Base-by-base conservation (phyloP, 2,113 vertebrate genomes). In the Triplophysa rosa region DNA sequence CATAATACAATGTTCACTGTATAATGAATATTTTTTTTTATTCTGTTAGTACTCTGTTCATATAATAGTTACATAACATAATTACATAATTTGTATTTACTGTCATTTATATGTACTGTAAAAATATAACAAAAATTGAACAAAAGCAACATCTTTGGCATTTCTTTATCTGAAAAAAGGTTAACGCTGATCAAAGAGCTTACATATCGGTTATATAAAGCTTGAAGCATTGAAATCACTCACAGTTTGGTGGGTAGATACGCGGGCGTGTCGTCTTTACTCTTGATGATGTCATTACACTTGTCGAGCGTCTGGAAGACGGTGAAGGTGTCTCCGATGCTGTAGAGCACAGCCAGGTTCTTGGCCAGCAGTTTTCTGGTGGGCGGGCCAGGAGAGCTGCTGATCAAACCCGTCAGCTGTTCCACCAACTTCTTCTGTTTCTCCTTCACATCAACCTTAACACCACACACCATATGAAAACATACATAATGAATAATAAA, bases 361-460 rank as follows among this genome's bases (percentile, higher is more conserved):
- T 98, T 99, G 59, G 98, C 96, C 67, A 99, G 90, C 1, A 99
- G 91, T 88, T 99, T 99, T 73, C 97, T 93, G 0, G 97, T 99
- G 4, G 98, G 98, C 16, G 98, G 98, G 67, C 98, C 98, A 1
- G 96, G 97, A 10, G 97, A 95, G 54, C 96, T 98, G 90, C 95
- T 98, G 87, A 99, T 99, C 78, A 99, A 92, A 49, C 96, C 96
- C 0, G 96, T 98, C 63, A 99, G 89, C 86, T 99, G 98, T 73
- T 99, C 97, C 68, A 99, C 97, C 88, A 99, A 92, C 87, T 98
- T 98, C 88, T 98, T 99, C 92, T 99, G 98, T 87, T 98, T 98
- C 88, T 99, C 97, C 86, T 98, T 99, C 83, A 98, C 96, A 87
- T 99, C 97, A 45, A 96, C 94, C 98, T 99, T 62, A 0, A 8